Base-by-base conservation (phyloP, 2,797 vertebrate species). In the Decapterus maruadsi region DNA sequence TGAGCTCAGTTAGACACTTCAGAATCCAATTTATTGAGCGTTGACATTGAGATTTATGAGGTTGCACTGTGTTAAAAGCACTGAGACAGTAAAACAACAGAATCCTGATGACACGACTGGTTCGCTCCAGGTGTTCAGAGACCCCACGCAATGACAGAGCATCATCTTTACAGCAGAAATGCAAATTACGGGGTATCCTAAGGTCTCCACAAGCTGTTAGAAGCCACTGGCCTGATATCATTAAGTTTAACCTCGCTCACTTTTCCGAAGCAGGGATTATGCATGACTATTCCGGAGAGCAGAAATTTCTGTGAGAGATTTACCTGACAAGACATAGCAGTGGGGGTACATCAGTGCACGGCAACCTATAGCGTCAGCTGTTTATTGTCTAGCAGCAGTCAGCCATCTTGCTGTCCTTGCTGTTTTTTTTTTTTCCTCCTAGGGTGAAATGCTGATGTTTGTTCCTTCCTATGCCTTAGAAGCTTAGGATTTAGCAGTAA, bases 371-470 rank as follows among this genome's bases (percentile, higher is more conserved):
- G 90, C 80, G 92, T 94, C 93, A 93, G 92, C 92, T 93, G 89
- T 94, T 93, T 93, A 79, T 87, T 84, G 86, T 87, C 80, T 79
- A 55, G 76, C 63, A 86, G 80, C 80, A 90, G 87, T 80, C 88
- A 84, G 90, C 87, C 85, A 87, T 93, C 89, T 91, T 92, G 93
- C 94, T 94, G 91, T 86, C 89, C 86, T 93, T 92, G 92, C 88
- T 80, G 68, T 90, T 93, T 93, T 77, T 75, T 65, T 77, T 72
- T 75, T 65, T 73, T 65, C 46, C 73, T 77, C 77, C 73, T 66
- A 46, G 62, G 68, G 77, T 84, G 76, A 94, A 94, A 87, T 90
- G 91, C 95, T 94, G 93, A 94, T 91, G 90, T 88, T 86, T 90
- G 81, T 92, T 87, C 66, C 85, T 90, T 80, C 68, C 85, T 75